These are phyloP conservation scores for Acestrorhynchus altus DNA, from an alignment of 2,797 vertebrate species.

Conservation along the genomic window DNA sequence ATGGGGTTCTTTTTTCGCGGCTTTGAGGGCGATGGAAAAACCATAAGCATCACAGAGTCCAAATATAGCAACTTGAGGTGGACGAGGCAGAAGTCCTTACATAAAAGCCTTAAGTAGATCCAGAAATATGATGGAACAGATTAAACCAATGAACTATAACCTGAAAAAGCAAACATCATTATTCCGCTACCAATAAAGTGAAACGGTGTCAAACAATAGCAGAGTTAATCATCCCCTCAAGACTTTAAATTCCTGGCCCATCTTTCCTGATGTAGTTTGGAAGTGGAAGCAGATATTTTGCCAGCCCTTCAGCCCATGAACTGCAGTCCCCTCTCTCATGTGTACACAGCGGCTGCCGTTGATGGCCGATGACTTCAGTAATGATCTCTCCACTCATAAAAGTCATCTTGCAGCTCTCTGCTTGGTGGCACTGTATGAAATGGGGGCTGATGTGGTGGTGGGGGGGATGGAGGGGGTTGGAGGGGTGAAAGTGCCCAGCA, in stretches of 20 bases:
- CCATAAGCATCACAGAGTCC: neutral
- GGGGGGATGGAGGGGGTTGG: neutral
- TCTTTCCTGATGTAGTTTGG: constrained; percentile 26
- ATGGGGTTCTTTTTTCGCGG: neutral
- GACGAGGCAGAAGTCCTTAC: neutral
- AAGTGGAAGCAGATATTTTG: constrained; percentile 49
- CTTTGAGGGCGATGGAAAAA: constrained; percentile 17
- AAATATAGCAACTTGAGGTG: constrained; percentile 9
- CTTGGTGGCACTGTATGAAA: neutral
- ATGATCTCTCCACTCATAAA: constrained; percentile 32
- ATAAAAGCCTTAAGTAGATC: neutral
- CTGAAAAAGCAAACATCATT: constrained; percentile 5
- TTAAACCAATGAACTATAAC: neutral
- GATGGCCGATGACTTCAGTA: constrained; percentile 39
- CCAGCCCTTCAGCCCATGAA: constrained; percentile 29
- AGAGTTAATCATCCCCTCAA: constrained; percentile 1
- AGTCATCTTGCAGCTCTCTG: constrained; percentile 17
- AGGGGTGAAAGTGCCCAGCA: constrained; percentile 30
- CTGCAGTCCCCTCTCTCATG: constrained; percentile 42
- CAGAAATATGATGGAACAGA: constrained; percentile 12
- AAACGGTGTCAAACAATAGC: constrained; percentile 28
- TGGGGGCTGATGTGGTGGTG: neutral
- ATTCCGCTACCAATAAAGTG: constrained; percentile 7
- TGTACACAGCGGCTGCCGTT: constrained; percentile 1
- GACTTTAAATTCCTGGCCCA: constrained; percentile 24